Evolutionary conservation across 2,888 invertebrate species (phyloP), one percentile per base, ranked within the genome.

Genomic region (Phortica okadai): DNA sequence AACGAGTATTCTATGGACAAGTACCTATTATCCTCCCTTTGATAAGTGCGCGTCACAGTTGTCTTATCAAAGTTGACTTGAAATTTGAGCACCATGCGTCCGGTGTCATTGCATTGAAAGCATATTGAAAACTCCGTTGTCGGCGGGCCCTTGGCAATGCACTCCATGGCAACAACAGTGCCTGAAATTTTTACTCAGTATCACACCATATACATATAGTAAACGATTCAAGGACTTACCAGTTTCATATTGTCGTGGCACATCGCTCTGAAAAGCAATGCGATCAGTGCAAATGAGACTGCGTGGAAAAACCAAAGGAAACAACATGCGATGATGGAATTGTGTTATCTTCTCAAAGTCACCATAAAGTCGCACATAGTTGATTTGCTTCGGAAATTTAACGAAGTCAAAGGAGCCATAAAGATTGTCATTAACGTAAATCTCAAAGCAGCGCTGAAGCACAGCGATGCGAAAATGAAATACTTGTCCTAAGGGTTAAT

Each of bases 281-380:
- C 87, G 88, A 64, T 91, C 91, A 1, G 85, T 76, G 50, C 88
- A 89, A 73, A 89, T 80, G 1, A 91, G 79, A 21, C 83, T 88
- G 58, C 88, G 88, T 0, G 91, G 91, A 82, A 91, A 91, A 8
- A 91, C 89, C 59, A 91, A 73, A 0, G 91, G 91, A 77, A 90
- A 91, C 25, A 91, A 79, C 89, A 90, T 90, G 45, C 91, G 86
- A 79, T 91, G 91, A 83, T 91, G 91, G 77, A 91, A 91, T 79
- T 91, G 91, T 2, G 90, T 90, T 58, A 91, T 89, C 82, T 90
- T 91, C 77, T 91, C 91, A 78, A 91, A 91, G 74, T 91, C 91
- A 0, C 91, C 91, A 76, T 89, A 90, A 45, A 88, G 80, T 74
- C 90, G 86, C 62, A 90, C 86, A 73, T 86, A 91, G 76, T 90